Base-by-base conservation (phyloP, 2,888 invertebrate genomes). In the Thumatha senex region DNA sequence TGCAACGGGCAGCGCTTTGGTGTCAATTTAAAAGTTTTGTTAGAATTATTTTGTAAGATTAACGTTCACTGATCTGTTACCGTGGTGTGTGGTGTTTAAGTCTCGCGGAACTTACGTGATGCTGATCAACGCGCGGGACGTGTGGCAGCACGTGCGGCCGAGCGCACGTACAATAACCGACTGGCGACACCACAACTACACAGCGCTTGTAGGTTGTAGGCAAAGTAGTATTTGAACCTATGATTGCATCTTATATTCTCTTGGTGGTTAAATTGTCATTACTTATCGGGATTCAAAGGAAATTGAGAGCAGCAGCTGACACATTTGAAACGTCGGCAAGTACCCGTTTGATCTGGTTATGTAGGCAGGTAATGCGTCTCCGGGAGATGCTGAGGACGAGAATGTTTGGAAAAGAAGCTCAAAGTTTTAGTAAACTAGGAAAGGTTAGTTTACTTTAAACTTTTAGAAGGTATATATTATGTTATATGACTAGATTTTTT, bases 61-160 rank as follows among this genome's bases (percentile, higher is more conserved):
- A 58, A 55, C 60, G 40, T 60, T 60, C 67, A 64, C 61, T 70
- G 69, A 66, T 63, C 65, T 60, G 54, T 66, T 63, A 61, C 54
- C 56, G 59, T 61, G 48, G 51, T 62, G 67, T 70, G 74, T 76
- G 74, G 76, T 73, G 79, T 73, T 75, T 72, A 74, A 75, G 72
- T 74, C 72, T 77, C 86, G 82, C 85, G 81, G 73, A 84, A 88
- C 88, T 89, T 88, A 89, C 88, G 79, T 77, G 61, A 54, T 62
- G 61, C 63, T 52, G 61, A 63, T n/a, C 68, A 67, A 58, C 68
- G 76, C 72, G 76, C 69, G 70, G 70, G 70, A 55, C 61, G 66
- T 55, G 64, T 56, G 54, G 61, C 71, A 76, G 79, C 78, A 77
- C 86, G 84, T 66, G 70, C 76, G 67, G 51, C 57, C 73, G 80